These are phyloP conservation scores for Drosophila dunni DNA, from an alignment of 1,140 invertebrate species.

Conservation along the genomic window DNA sequence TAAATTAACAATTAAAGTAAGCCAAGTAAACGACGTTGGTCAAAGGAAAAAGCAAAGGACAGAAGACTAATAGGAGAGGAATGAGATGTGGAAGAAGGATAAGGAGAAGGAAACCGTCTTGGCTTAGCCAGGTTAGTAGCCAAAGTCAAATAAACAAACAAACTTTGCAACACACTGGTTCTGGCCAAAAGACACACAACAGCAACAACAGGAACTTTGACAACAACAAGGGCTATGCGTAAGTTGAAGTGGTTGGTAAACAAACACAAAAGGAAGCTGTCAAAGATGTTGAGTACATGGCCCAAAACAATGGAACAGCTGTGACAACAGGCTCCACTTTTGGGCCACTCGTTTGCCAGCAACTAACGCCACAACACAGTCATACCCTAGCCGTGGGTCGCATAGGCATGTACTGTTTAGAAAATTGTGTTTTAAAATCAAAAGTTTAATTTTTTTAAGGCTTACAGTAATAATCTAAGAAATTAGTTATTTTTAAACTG, in stretches of 20 bases:
- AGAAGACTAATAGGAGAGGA: not conserved
- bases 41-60: not conserved
- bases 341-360: slow-evolving; percentile 25
- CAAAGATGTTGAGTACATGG: slow-evolving; percentile 38
- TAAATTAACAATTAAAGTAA: slow-evolving; percentile 78
- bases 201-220: slow-evolving; percentile 1
- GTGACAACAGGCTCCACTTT: slow-evolving; percentile 30
- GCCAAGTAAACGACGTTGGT: slow-evolving; percentile 15
- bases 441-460: too few species aligned
- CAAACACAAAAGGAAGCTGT: slow-evolving; percentile 42
- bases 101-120: not conserved
- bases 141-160: slow-evolving; percentile 51
- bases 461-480: too few species aligned
- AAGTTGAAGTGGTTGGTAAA: slow-evolving; percentile 39
- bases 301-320: slow-evolving; percentile 43
- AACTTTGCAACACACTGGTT: slow-evolving; percentile 35
- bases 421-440: too few species aligned
- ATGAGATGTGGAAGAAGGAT: not conserved
- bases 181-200: slow-evolving; percentile 31
- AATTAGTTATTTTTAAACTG: too few species aligned
- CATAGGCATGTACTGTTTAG: not conserved
- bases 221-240: slow-evolving; percentile 18
- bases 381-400: not conserved
- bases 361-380: slow-evolving; percentile 23
- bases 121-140: slow-evolving; percentile 16